A percentile compares a stretch with the other conserved stretches of the same genome.
phyloP scores from a whole-genome alignment of 2,113 vertebrate genomes.

The Sarotherodon lohbergeri region DNA sequence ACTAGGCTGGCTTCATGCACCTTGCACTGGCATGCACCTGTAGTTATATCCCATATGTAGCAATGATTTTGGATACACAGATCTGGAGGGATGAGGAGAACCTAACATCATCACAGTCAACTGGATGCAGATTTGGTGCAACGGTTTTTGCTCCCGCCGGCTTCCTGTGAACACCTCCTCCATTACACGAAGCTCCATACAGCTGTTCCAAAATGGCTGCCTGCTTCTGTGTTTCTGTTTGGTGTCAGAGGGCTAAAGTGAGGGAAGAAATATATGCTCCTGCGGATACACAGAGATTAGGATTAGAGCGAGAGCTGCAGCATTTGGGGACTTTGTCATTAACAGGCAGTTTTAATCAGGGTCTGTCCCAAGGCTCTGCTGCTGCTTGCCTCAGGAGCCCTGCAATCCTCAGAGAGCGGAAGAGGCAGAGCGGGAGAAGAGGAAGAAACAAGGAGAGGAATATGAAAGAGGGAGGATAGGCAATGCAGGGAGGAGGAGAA shows the following conservation, averaged over 20 bases:
- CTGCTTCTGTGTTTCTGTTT: slow-evolving; percentile 48
- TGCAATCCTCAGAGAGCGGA: slow-evolving; percentile 36
- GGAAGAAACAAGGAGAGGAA: neutral
- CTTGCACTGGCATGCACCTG: neutral
- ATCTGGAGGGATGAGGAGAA: neutral
- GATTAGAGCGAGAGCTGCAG: slow-evolving; percentile 58
- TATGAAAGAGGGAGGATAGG: neutral
- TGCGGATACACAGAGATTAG: slow-evolving; percentile 62
- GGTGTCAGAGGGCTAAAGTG: slow-evolving; percentile 31
- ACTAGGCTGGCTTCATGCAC: neutral
- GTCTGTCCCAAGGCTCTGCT: slow-evolving; percentile 47
- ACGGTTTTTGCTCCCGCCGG: neutral
- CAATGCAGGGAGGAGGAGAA: slow-evolving; percentile 10
- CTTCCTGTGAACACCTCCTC: slow-evolving; percentile 47
- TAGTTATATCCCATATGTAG: neutral
- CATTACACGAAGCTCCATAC: slow-evolving; percentile 61
- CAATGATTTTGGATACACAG: neutral
- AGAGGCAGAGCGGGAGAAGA: neutral
- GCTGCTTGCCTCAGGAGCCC: slow-evolving; percentile 41
- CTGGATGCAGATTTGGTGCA: neutral
- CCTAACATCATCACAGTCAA: neutral
- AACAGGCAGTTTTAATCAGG: slow-evolving; percentile 63
- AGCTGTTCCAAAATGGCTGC: slow-evolving; percentile 71
- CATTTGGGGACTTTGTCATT: slow-evolving; percentile 56
- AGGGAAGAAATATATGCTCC: slow-evolving; percentile 38